Evolutionary conservation across 2,797 vertebrate genomes (phyloP), one percentile per base, ranked within the genome.

Genomic region (Coendou prehensilis): DNA sequence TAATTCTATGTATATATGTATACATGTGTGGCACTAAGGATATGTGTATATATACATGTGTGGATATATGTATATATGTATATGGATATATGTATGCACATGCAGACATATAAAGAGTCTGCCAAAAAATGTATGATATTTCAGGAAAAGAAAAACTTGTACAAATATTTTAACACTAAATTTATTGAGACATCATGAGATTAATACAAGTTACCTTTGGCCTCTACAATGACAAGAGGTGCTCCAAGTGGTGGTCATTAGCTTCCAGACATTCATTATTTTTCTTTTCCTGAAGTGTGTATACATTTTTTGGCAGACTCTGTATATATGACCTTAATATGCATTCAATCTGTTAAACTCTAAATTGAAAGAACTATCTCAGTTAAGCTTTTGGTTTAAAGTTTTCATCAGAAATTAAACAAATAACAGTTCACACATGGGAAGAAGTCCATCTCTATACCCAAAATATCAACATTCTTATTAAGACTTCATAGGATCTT

Each of bases 391-490:
- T 95, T 76, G n/a, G 45, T 73, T 94, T 89, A 69, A 61, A 67
- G 33, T 3, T 88, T 81, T 94, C 18, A 17, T 86, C 61, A 91
- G 47, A n/a, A 79, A 5, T 89, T 88, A 95, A 94, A 50, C 86
- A 79, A 76, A 26, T 64, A 47, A 11, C 6, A 28, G 33, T 63
- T 78, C 11, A 30, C 37, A 71, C 1, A 0, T 85, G 33, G 2
- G 13, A 50, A 41, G 91, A 89, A 86, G 37, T 22, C 14, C 52
- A 57, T 69, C 45, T 92, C 41, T 86, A 50, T 28, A 73, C 41
- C 45, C 63, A 22, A 80, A 88, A 61, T 84, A 89, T 28, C 26
- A 91, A 50, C 45, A 84, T 76, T 76, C 23, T 18, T 75, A 18
- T 4, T 75, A 82, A 82, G 47, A 85, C 17, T 89, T 82, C 33